Evolutionary conservation across 1,140 invertebrate genomes (phyloP), one percentile per base, ranked within the genome.

Genomic region (Drosophila sproati): DNA sequence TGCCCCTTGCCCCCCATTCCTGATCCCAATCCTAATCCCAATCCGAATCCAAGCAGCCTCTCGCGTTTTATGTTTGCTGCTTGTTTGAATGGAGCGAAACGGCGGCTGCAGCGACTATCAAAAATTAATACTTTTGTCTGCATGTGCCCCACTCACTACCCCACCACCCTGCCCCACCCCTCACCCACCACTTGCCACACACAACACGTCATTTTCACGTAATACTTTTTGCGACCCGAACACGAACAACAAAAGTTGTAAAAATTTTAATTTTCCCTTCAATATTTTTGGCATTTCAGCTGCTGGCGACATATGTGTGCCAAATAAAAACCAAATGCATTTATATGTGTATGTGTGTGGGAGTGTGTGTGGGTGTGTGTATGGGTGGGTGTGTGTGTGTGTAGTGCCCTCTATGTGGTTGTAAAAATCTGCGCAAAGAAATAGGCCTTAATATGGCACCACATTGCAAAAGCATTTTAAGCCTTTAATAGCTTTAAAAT

Each of bases 121-220:
- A 87, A 87, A 68, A 80, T 79, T 88, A 88, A 87, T 87, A 87
- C 83, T 88, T 87, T 86, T 86, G 75, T 87, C 80, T 87, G 67
- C 72, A 50, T 56, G 12, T 37, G 12, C 31, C 52, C 55, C 60
- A 61, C 52, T 7, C 68, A 32, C 61, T 34, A 12, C 34, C 54
- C 35, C 48, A 10, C 45, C 28, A 12, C 12, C 12, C 12, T 34
- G 29, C 34, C 54, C 35, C 48, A 10, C 45, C 28, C 5, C 50
- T 10, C 50, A n/a, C 12, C 3, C 48, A 4, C 41, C 8, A 20
- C 20, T 20, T 20, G 20, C 20, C 50, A n/a, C 35, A 43, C 31
- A 32, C 34, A 43, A 73, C 71, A 73, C 71, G 71, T 73, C 51
- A 86, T 86, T 86, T 86, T 79, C 76, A 86, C 82, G 82, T 88